These are phyloP conservation scores for Bettongia penicillata DNA, from an alignment of 2,113 vertebrate species.

Conservation along the genomic window DNA sequence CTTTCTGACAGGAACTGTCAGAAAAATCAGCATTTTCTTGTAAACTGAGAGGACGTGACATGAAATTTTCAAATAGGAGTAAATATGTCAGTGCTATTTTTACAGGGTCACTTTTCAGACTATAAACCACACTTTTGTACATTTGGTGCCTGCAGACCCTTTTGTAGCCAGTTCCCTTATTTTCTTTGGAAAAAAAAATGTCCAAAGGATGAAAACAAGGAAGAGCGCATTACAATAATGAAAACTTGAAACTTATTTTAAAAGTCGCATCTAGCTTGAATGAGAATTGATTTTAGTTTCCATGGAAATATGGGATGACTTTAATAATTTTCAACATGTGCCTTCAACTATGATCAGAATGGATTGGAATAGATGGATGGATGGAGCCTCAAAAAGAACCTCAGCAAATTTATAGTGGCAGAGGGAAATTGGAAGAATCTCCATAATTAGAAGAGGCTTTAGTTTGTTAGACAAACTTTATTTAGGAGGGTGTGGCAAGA, in stretches of 20 bases:
- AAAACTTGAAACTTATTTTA: conserved; percentile 71
- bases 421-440: not conserved
- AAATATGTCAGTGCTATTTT: not conserved
- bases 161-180: not conserved
- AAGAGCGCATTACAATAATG: conserved; percentile 45
- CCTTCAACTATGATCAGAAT: not conserved
- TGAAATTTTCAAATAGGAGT: not conserved
- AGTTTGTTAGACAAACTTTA: not conserved
- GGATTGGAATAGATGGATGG: not conserved
- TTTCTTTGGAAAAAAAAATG: conserved; percentile 29
- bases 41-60: conserved; percentile 37
- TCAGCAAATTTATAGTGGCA: not conserved
- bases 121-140: not conserved
- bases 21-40: conserved; percentile 52
- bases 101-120: not conserved
- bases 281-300: conserved; percentile 66
- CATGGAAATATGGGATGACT: conserved; percentile 56
- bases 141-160: conserved; percentile 32
- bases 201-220: conserved; percentile 53
- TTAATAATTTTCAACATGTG: conserved; percentile 12
- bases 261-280: conserved; percentile 64
- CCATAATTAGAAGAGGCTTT: not conserved
- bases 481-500: not conserved
- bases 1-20: conserved; percentile 49
- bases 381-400: not conserved